Evolutionary conservation across 2,797 vertebrate species (phyloP).

Genomic region (Catharus ustulatus): DNA sequence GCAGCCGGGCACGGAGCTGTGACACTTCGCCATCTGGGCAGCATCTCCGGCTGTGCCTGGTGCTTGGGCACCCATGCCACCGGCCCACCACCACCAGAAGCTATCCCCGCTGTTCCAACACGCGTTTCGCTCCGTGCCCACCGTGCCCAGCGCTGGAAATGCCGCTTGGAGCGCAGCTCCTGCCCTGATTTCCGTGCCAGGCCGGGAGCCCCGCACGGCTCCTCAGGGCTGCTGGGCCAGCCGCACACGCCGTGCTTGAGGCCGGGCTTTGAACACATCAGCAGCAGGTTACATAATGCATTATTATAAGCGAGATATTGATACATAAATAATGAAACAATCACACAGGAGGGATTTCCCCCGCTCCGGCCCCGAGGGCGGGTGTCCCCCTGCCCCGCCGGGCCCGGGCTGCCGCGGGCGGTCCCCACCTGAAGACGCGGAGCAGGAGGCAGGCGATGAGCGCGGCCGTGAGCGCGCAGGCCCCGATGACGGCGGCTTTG

Average conservation of each 20-base stretch:
- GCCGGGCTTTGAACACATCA: rapidly evolving
- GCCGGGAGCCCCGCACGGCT: neutral
- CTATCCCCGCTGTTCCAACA: rapidly evolving
- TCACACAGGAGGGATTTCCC: neutral
- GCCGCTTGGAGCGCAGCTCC: rapidly evolving
- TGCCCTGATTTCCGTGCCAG: rapidly evolving
- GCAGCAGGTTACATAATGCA: rapidly evolving
- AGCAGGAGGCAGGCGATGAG: constrained; percentile 88
- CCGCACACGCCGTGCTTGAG: rapidly evolving
- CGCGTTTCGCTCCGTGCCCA: rapidly evolving
- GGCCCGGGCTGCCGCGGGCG: neutral
- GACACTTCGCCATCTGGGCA: neutral
- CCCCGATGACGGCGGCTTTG: constrained; percentile 86
- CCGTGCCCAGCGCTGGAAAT: rapidly evolving
- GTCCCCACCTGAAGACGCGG: constrained; percentile 87
- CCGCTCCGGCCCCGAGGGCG: neutral
- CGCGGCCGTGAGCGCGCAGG: constrained; percentile 84
- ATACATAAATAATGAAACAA: neutral
- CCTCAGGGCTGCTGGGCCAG: neutral
- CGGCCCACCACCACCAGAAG: rapidly evolving
- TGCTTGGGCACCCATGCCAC: rapidly evolving
- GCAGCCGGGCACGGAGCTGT: neutral
- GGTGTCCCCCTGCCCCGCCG: neutral
- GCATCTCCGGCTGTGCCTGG: neutral
- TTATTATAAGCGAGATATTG: too few relatives aligned